Evolutionary conservation across 2,797 vertebrate genomes (phyloP), one percentile per base, ranked within the genome.

Genomic region (Micromesistius poutassou): DNA sequence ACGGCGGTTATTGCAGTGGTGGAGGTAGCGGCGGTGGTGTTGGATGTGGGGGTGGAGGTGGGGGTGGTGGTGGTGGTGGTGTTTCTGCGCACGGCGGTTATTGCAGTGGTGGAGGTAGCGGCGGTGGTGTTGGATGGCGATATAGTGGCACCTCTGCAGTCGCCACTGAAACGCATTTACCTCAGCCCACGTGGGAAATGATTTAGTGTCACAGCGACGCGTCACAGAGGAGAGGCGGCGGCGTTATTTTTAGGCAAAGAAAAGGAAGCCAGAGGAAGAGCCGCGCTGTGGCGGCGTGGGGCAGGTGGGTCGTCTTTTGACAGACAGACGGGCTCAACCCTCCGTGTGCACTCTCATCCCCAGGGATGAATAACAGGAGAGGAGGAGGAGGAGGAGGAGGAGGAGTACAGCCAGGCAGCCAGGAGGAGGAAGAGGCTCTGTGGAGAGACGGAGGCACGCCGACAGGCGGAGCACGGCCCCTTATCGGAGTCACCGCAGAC

Each of bases 401-500:
- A 42, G 40, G 42, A 46, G 42, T 14, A 46, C 76, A 79, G 85
- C 82, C 79, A 89, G 78, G 78, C 89, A 91, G 90, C 82, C 83
- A 62, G 84, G 85, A 87, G 87, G 85, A 84, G 85, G 73, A 74
- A n/a, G 86, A 85, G 85, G 80, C 83, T 81, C 83, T 38, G 79
- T 76, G 82, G 84, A 42, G 40, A 42, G 40, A 42, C 14, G 2
- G 40, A 42, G 10, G 3, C 16, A 79, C 78, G 55, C 74, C 82
- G 82, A 74, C 83, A 89, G 84, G 85, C 84, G 85, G 87, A 89
- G 80, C 83, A 78, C 72, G 28, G 74, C 82, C 86, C 90, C 93
- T 91, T 85, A 91, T 94, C 91, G 93, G 85, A 88, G 91, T 92
- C 90, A 89, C 70, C 35, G 83, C 83, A 84, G 83, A 87, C 87